Conservation (phyloP, 2,113 vertebrate species). For the Laterallus jamaicensis region DNA sequence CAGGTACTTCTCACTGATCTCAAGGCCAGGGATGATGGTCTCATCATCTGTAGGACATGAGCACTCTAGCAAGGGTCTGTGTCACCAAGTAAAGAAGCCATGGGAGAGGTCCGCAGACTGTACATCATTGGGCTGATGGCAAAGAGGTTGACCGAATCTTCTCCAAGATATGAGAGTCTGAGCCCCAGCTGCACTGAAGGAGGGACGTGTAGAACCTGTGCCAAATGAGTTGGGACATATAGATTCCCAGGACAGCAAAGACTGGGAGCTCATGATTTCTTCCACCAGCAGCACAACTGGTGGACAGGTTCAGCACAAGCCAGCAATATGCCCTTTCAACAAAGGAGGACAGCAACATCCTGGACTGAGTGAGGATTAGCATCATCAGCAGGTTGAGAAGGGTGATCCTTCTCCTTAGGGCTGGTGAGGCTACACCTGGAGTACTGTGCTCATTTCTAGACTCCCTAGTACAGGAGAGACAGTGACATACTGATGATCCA, state of each 20-base stretch:
- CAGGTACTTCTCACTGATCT: background rate
- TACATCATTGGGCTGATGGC: background rate
- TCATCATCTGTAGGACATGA: accelerated
- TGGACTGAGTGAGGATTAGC: background rate
- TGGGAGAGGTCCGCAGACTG: background rate
- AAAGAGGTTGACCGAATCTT: background rate
- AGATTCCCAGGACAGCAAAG: background rate
- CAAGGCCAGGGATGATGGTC: background rate
- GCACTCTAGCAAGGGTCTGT: accelerated
- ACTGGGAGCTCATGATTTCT: background rate
- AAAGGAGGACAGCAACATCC: background rate
- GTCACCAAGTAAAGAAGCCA: background rate
- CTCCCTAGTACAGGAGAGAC: background rate
- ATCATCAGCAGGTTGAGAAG: background rate
- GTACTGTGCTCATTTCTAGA: background rate
- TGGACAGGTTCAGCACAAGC: background rate
- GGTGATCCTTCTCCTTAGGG: background rate
- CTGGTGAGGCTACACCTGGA: background rate
- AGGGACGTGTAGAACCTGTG: background rate
- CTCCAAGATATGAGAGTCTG: background rate
- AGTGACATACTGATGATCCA: no score
- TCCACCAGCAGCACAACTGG: background rate
- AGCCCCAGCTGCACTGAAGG: background rate
- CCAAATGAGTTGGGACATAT: background rate
- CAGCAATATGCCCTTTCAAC: background rate